Conservation (phyloP, 2,797 vertebrate genomes). For the Podarcis siculus region DNA sequence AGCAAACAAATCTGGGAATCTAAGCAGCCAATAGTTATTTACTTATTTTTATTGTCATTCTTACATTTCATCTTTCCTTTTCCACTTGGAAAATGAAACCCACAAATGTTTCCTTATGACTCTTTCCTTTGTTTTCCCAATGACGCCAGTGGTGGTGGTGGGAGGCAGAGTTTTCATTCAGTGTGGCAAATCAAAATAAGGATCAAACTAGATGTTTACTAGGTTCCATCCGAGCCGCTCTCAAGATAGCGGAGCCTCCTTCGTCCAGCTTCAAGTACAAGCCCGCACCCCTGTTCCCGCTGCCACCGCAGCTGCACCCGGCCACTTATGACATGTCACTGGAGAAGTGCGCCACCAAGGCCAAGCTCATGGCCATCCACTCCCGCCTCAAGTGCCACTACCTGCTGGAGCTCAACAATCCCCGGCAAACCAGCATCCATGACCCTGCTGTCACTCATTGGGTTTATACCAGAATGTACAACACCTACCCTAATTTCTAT, state of each 20-base stretch:
- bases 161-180: neutral
- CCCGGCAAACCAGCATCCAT: conserved; percentile 82
- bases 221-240: neutral
- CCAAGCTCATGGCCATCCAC: conserved; percentile 79
- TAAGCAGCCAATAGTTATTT: conserved; percentile 43
- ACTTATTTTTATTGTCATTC: conserved; percentile 47
- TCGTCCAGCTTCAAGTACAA: conserved; percentile 50
- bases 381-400: conserved; percentile 87
- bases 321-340: conserved; percentile 79
- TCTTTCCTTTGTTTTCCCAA: conserved; percentile 40
- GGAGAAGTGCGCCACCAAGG: conserved; percentile 77
- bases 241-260: conserved; percentile 24
- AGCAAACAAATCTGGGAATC: conserved; percentile 50
- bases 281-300: conserved; percentile 75
- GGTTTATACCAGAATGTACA: conserved; percentile 80
- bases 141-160: neutral
- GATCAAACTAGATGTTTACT: neutral
- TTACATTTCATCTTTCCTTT: conserved; percentile 48
- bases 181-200: conserved; percentile 23
- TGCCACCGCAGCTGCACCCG: conserved; percentile 83
- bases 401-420: conserved; percentile 85
- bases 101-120: conserved; percentile 32
- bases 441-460: conserved; percentile 89
- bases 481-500: conserved; percentile 82
- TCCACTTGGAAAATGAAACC: conserved; percentile 57